A percentile compares a stretch with the other conserved stretches of the same genome.
phyloP scores from a whole-genome alignment of 2,888 invertebrate species.

The Callosobruchus maculatus region DNA sequence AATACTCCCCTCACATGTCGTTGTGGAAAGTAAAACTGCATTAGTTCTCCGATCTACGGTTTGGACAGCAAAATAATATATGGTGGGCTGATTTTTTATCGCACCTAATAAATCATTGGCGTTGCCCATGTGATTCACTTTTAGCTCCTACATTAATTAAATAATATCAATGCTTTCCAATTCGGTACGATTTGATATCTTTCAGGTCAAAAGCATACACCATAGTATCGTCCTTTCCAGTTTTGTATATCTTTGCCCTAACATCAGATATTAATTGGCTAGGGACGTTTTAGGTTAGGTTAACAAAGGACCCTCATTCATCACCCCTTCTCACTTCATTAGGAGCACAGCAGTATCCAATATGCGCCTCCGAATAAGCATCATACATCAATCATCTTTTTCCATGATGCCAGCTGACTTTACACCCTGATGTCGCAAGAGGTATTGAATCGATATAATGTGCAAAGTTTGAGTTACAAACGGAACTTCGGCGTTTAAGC shows the following conservation, averaged over 20 bases:
- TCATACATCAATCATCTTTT: neutral
- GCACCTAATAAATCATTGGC: no score
- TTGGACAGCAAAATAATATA: no score
- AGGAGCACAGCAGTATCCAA: neutral
- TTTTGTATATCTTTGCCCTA: neutral
- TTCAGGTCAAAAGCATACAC: neutral
- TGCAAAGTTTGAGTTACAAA: neutral
- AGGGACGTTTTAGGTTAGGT: neutral
- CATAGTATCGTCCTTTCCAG: neutral
- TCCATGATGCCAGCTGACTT: neutral
- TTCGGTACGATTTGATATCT: no score
- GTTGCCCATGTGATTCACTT: no score
- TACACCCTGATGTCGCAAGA: neutral
- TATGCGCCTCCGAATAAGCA: neutral
- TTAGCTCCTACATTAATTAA: no score
- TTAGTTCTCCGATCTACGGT: no score
- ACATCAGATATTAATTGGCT: neutral
- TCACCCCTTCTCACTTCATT: neutral
- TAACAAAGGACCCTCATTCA: neutral
- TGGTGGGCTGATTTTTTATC: no score
- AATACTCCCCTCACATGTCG: no score
- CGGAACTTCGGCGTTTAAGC: no score
- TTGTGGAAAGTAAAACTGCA: no score
- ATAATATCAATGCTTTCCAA: no score
- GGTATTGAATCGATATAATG: neutral